Percentiles rank a stretch among this genome's conserved stretches.
These are phyloP conservation scores for Chascanopsetta lugubris DNA, from an alignment of 2,113 vertebrate species.

Conservation along the genomic window DNA sequence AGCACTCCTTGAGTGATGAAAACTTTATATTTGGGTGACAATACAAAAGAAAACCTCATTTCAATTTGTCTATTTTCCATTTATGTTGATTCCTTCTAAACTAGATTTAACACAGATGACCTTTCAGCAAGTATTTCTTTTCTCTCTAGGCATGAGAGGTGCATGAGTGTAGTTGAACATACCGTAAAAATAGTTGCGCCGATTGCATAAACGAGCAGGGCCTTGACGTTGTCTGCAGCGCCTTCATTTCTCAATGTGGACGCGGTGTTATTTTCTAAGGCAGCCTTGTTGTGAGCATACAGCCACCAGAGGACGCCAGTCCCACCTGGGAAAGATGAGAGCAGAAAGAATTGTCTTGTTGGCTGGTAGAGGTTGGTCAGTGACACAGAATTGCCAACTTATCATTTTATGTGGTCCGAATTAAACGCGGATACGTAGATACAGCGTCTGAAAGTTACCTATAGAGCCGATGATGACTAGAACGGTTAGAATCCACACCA, in stretches of 20 bases:
- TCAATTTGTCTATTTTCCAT: too few relatives aligned
- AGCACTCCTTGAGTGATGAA: too few relatives aligned
- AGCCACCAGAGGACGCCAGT: slow-evolving; percentile 95
- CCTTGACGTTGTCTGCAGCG: slow-evolving; percentile 89
- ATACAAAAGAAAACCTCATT: too few relatives aligned
- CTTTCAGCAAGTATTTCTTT: not conserved
- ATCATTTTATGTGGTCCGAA: too few relatives aligned
- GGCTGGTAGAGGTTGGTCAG: too few relatives aligned
- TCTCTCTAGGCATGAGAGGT: not conserved
- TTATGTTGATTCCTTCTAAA: too few relatives aligned
- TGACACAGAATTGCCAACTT: too few relatives aligned
- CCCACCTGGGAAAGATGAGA: slow-evolving; percentile 80
- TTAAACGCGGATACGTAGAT: too few relatives aligned
- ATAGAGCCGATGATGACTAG: slow-evolving; percentile 91
- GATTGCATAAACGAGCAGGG: slow-evolving; percentile 92
- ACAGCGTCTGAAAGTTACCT: slow-evolving; percentile 77
- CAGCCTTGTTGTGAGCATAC: slow-evolving; percentile 86
- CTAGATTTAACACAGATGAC: too few relatives aligned
- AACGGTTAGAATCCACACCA: slow-evolving; percentile 94
- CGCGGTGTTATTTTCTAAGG: slow-evolving; percentile 64
- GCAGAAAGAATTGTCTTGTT: not conserved
- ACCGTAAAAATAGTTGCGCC: slow-evolving; percentile 93
- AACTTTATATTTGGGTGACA: too few relatives aligned
- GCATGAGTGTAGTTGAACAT: slow-evolving; percentile 14
- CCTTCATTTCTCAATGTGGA: slow-evolving; percentile 83